These are phyloP conservation scores for Crotalus tigris DNA, from an alignment of 2,113 vertebrate species.

Conservation along the genomic window DNA sequence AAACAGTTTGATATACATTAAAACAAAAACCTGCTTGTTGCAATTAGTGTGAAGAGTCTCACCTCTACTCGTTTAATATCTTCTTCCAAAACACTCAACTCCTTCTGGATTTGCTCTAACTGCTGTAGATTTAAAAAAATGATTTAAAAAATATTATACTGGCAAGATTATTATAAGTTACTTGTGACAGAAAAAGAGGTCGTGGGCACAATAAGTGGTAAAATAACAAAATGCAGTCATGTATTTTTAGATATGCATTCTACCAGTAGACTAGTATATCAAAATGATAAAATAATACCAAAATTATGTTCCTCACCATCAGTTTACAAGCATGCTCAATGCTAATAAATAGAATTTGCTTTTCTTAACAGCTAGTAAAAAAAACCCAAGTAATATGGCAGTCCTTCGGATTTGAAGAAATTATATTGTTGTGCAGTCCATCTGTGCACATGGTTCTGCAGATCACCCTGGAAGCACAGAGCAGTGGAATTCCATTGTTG, in stretches of 20 bases:
- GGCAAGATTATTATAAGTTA: slow-evolving; percentile 48
- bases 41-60: slow-evolving; percentile 61
- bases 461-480: too few relatives aligned
- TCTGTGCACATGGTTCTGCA: too few relatives aligned
- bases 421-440: too few relatives aligned
- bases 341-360: neutral
- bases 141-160: slow-evolving; percentile 47
- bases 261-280: neutral
- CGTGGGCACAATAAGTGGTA: neutral
- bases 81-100: slow-evolving; percentile 94
- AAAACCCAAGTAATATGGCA: neutral
- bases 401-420: too few relatives aligned
- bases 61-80: slow-evolving; percentile 99
- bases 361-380: neutral
- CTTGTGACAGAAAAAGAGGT: slow-evolving; percentile 13
- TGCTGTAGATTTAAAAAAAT: slow-evolving; percentile 77
- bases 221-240: neutral
- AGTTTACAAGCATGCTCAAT: neutral
- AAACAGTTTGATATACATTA: slow-evolving; percentile 57
- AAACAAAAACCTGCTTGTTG: slow-evolving; percentile 44
- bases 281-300: neutral
- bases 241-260: neutral
- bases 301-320: neutral
- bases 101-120: slow-evolving; percentile 98
- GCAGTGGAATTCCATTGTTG: too few relatives aligned